Conservation (phyloP, 2,797 vertebrate species). For the Luscinia luscinia region DNA sequence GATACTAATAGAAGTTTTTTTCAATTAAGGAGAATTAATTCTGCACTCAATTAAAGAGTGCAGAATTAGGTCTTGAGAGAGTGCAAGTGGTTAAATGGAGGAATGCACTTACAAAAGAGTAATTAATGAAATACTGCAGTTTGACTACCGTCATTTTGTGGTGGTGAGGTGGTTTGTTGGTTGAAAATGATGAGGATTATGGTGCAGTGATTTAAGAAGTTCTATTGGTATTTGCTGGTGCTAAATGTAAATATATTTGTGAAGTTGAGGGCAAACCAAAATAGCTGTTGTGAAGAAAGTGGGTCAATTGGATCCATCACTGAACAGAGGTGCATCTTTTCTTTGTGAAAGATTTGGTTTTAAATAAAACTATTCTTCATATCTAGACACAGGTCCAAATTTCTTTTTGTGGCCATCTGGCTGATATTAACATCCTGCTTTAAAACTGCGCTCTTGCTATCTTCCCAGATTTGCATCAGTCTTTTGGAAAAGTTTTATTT, state of each 20-base stretch:
- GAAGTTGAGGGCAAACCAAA: neutral
- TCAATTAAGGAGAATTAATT: neutral
- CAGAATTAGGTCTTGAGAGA: neutral
- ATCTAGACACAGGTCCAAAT: neutral
- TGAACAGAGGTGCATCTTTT: neutral
- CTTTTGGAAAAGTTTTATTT: neutral
- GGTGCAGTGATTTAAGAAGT: neutral
- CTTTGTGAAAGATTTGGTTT: neutral
- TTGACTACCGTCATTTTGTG: neutral
- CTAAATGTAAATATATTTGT: constrained; percentile 22
- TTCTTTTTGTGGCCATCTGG: neutral
- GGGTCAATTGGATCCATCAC: neutral
- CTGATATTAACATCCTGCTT: neutral
- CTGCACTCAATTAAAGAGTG: neutral
- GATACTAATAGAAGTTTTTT: neutral
- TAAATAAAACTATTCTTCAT: constrained; percentile 14
- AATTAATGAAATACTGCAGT: neutral
- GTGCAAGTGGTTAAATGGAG: neutral
- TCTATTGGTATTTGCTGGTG: neutral
- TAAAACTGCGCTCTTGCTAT: neutral
- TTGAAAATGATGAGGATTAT: neutral
- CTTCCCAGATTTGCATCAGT: neutral
- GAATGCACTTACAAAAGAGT: neutral
- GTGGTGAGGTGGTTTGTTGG: neutral
- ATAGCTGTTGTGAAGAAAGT: neutral